Base-by-base conservation (phyloP, 2,888 invertebrate genomes). In the Trypoxylon attenuatum region DNA sequence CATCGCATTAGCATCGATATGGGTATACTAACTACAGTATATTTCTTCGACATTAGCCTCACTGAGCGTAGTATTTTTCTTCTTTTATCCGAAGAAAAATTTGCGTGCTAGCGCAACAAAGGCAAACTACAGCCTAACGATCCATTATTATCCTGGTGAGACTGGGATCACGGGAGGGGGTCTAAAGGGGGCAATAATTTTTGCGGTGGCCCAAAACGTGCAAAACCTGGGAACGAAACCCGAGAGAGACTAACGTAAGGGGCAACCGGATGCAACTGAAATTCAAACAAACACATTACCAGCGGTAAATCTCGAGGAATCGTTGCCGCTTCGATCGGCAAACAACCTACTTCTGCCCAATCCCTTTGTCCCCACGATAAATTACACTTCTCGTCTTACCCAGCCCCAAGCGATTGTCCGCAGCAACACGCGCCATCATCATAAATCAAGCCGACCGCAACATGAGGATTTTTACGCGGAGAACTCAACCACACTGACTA, bases 201-300 rank as follows among this genome's bases (percentile, higher is more conserved):
- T 54, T 46, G 19, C 38, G 43, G 38, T 21, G 25, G 23, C 58
- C 33, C n/a, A 33, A 5, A 23, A 16, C 5, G 18, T 13, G 25
- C 8, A 13, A 27, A 13, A 27, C 13, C 33, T n/a, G 33, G n/a
- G 33, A 33, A 33, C 33, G 13, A 33, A 13, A 6, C 5, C 8
- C 8, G n/a, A 33, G 2, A 13, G n/a, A 4, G n/a, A 33, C 33
- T 4, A 1, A 10, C 22, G 19, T n/a, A 22, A 22, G n/a, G 16
- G n/a, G n/a, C 16, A 27, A 19, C 39, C 22, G 59, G 55, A 39
- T 18, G 49, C 38, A 27, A 29, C 56, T 45, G 56, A 67, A 63
- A 73, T 58, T 60, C 54, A 66, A 71, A 67, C 60, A 59, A 68
- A 70, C 59, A 57, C 55, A 71, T 71, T 69, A 69, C n/a, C 58